These are phyloP conservation scores for Ascidia mentula DNA, from an alignment of 23 tunicate genomes.

Conservation along the genomic window DNA sequence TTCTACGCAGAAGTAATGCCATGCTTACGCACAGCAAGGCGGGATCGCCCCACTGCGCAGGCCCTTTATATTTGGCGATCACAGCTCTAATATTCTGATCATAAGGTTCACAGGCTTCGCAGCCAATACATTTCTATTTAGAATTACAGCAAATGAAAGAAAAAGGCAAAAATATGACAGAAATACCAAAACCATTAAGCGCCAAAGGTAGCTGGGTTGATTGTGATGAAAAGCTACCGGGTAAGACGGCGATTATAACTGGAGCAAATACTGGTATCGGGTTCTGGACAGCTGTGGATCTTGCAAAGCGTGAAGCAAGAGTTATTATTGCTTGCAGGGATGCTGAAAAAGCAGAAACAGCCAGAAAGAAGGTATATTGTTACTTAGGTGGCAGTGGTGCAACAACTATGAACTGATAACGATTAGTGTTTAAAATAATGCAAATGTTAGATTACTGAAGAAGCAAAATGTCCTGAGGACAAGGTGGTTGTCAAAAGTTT, in stretches of 20 bases:
- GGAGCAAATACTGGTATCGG: conserved; percentile 41
- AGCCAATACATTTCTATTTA: too few species aligned
- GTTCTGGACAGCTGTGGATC: conserved; percentile 21
- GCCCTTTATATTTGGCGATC: too few species aligned
- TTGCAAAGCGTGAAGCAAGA: conserved; percentile 26
- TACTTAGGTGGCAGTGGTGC: too few species aligned
- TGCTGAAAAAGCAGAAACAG: conserved; percentile 24
- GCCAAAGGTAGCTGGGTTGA: conserved; percentile 22
- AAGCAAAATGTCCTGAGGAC: conserved; percentile 5
- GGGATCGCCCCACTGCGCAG: too few species aligned
- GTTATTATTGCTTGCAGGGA: conserved; percentile 33
- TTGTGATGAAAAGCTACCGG: conserved; percentile 3
- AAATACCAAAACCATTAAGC: neutral
- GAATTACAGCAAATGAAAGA: neutral
- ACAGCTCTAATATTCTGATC: too few species aligned
- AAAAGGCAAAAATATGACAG: neutral
- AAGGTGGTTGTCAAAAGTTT: conserved; percentile 29
- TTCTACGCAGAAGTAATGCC: too few species aligned
- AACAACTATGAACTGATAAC: too few species aligned
- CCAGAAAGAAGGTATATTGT: conserved; percentile 12
- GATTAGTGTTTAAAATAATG: neutral
- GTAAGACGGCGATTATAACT: conserved; percentile 31
- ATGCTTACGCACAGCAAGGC: too few species aligned
- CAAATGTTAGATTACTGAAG: neutral
- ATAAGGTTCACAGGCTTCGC: too few species aligned